These are phyloP conservation scores for Linyphia triangularis DNA, from an alignment of 2,888 invertebrate genomes.

Conservation along the genomic window DNA sequence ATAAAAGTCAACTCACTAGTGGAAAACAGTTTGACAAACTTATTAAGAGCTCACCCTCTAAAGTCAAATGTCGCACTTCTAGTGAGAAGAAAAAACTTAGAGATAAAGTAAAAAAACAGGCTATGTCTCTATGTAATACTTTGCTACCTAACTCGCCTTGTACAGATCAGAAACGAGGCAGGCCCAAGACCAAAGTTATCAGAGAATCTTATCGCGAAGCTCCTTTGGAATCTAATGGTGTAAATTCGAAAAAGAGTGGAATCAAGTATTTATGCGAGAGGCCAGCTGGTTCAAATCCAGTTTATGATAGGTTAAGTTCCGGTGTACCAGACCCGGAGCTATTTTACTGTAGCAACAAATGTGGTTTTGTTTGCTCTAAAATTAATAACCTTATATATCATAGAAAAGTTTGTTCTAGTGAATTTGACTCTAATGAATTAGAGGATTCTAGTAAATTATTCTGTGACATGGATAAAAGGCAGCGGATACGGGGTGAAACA, in stretches of 20 bases:
- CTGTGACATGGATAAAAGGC: neutral
- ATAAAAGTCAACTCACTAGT: neutral
- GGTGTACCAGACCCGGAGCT: no score
- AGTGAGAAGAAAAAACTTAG: neutral
- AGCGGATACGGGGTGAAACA: neutral
- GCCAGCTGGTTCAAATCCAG: no score
- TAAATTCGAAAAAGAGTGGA: neutral
- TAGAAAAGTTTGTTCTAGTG: neutral
- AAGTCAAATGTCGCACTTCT: neutral
- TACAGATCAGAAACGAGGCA: neutral
- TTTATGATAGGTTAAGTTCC: no score
- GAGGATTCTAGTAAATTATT: neutral
- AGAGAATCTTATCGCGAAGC: neutral
- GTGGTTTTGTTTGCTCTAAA: no score
- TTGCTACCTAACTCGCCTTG: neutral
- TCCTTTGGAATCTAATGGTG: neutral
- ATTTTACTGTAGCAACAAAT: no score
- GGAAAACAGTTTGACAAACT: neutral
- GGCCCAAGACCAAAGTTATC: neutral
- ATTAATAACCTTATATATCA: neutral
- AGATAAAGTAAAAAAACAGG: neutral
- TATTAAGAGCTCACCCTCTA: neutral
- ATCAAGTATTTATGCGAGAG: neutral
- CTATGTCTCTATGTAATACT: neutral
- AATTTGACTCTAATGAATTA: neutral